Conservation (phyloP, 1,140 invertebrate species). For the Drosophila virilis region DNA sequence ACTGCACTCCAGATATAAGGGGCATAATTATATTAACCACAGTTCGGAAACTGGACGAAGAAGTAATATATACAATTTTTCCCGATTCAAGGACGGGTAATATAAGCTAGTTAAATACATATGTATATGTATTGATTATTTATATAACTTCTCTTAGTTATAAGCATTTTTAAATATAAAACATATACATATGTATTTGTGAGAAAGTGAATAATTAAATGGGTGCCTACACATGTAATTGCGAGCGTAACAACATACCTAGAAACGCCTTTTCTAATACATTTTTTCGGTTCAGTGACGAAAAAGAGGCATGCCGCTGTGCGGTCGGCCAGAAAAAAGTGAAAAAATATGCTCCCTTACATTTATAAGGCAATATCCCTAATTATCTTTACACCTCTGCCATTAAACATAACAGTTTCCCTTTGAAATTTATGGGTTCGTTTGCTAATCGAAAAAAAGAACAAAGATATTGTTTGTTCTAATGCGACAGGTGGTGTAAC, state of each 20-base stretch:
- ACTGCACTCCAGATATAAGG: too few relatives aligned
- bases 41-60: too few relatives aligned
- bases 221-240: background rate
- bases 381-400: constrained; percentile 74
- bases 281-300: constrained; percentile 65
- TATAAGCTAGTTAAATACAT: too few relatives aligned
- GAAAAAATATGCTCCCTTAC: constrained; percentile 63
- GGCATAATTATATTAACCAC: too few relatives aligned
- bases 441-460: constrained; percentile 67
- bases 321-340: constrained; percentile 76
- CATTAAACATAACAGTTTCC: constrained; percentile 69
- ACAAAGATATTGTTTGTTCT: constrained; percentile 59
- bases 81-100: too few relatives aligned
- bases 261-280: constrained; percentile 67
- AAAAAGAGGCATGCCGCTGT: constrained; percentile 70
- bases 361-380: constrained; percentile 74
- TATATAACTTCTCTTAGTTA: too few relatives aligned
- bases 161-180: too few relatives aligned
- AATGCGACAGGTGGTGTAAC: constrained; percentile 68
- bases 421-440: constrained; percentile 72
- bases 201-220: background rate
- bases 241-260: background rate
- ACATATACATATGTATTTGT: background rate
- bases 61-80: too few relatives aligned
- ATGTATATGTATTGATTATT: too few relatives aligned